phyloP scores from a whole-genome alignment of 2,797 vertebrate species.

The Spondyliosoma cantharus region DNA sequence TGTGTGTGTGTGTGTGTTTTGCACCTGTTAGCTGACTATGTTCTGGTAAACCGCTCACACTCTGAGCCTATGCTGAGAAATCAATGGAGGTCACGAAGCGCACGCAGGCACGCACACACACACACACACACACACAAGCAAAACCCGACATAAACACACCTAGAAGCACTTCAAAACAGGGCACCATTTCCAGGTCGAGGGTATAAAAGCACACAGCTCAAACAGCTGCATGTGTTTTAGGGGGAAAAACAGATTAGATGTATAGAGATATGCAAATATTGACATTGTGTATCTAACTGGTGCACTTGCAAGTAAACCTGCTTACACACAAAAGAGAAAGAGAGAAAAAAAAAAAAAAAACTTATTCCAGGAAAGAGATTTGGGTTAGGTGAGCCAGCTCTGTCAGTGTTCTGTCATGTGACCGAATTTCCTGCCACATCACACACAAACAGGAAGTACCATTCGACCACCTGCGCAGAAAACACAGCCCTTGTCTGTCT shows the following conservation, averaged over 20 bases:
- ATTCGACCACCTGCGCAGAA: conserved; percentile 69
- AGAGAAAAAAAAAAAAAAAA: conserved; percentile 38
- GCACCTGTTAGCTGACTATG: conserved; percentile 68
- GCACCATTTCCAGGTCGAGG: conserved; percentile 27
- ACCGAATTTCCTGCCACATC: conserved; percentile 81
- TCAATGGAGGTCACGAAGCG: conserved; percentile 73
- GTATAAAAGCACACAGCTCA: conserved; percentile 2
- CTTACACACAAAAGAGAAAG: conserved; percentile 10
- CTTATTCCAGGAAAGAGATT: conserved; percentile 78
- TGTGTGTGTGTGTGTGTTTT: conserved; percentile 26
- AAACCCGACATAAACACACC: neutral
- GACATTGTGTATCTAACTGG: conserved; percentile 49
- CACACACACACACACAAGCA: neutral
- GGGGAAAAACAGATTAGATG: neutral
- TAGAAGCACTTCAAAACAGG: conserved; percentile 11
- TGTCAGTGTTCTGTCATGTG: conserved; percentile 74
- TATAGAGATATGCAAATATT: conserved; percentile 45
- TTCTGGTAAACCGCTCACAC: conserved; percentile 81
- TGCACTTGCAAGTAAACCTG: conserved; percentile 63
- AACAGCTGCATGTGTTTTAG: conserved; percentile 13
- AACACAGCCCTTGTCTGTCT: conserved; percentile 25
- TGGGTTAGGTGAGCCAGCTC: conserved; percentile 72
- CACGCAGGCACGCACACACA: neutral
- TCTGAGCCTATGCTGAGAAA: conserved; percentile 76
- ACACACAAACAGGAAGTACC: conserved; percentile 72